Evolutionary conservation across 2,113 vertebrate species (phyloP).

Genomic region (Bos taurus): ARS-UCD2.0 NC_037345.1:33153501-33154000

Average conservation of each 20-base stretch:
- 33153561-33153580: not conserved
- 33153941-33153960: slow-evolving; percentile 58
- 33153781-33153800: not conserved
- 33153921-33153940: slow-evolving; percentile 64
- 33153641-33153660: not conserved
- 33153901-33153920: slow-evolving; percentile 65
- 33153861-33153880: slow-evolving; percentile 34
- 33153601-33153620: not conserved
- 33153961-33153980: slow-evolving; percentile 75
- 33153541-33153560: not conserved
- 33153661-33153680: not conserved
- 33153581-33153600: not conserved
- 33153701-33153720: not conserved
- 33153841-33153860: slow-evolving; percentile 47
- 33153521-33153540: not conserved
- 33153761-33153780: not conserved
- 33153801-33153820: not conserved
- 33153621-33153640: not conserved
- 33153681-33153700: not conserved
- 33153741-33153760: not conserved
- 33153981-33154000: slow-evolving; percentile 77
- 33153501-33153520: not conserved
- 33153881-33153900: slow-evolving; percentile 21
- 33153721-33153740: not conserved
- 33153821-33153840: not conserved